Base-by-base conservation (phyloP, 1,140 invertebrate species). In the Ostrea edulis region DNA sequence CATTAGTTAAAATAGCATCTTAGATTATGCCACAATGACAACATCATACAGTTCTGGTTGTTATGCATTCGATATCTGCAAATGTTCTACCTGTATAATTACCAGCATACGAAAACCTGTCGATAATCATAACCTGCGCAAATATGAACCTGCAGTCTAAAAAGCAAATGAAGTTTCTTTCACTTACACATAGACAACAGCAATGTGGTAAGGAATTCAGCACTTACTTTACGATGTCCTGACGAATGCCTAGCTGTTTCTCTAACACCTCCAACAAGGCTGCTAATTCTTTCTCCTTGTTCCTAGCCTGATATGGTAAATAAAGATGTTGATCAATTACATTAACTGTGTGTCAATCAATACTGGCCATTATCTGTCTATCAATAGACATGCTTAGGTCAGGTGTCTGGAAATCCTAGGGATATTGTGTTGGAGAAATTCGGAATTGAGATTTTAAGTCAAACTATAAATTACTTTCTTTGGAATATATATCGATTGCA, bases 311-410 rank as follows among this genome's bases (percentile, higher is more conserved):
- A 9, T 25, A 77, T 20, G 29, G 68, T 14, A 29, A 77, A 77
- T 62, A 62, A 62, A 62, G 55, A 77, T 77, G 29, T 77, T 77
- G 68, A 77, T 77, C 68, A 77, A 77, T 77, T 77, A 77, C 29
- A 22, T 77, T 35, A 77, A 35, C 25, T 77, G 68, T 77, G 14
- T 35, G 29, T 17, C 22, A 77, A 77, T 77, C 68, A 77, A 77
- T 77, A 77, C 68, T 35, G 22, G 22, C 29, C 8, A 77, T 77
- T 77, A 77, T 77, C 68, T 77, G 68, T 77, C 68, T 77, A 25
- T 71, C n/a, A 29, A 71, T 12, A 29, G 65, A 58, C 12, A 58
- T 58, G 55, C 55, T 35, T 35, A 17, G 68, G 68, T 77, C 68
- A 77, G 68, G 29, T 35, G 68, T 77, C 25, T 77, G 68, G 22